Evolutionary conservation across 1,140 invertebrate species (phyloP).

Genomic region (Aphelenchoides besseyi): DNA sequence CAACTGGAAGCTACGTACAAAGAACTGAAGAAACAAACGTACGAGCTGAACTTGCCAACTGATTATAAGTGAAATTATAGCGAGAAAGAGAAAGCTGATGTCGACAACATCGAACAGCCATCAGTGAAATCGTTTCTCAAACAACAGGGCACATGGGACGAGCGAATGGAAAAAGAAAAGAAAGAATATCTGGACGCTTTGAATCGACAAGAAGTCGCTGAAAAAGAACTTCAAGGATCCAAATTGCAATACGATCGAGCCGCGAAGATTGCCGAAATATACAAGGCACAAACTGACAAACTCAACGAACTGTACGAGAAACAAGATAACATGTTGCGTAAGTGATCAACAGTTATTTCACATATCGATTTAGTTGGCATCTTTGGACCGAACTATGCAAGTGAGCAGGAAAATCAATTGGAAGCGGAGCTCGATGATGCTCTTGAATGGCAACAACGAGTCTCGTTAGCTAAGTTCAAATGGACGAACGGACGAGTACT

Average conservation of each 20-base stretch:
- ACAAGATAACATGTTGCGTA: slow-evolving; percentile 66
- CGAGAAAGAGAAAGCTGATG: slow-evolving; percentile 64
- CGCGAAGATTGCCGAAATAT: slow-evolving; percentile 56
- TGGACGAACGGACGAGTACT: slow-evolving; percentile 67
- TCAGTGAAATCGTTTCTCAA: slow-evolving; percentile 63
- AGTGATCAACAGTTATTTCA: background rate
- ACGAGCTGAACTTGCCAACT: background rate
- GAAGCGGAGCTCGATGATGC: slow-evolving; percentile 68
- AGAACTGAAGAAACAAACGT: slow-evolving; percentile 61
- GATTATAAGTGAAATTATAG: slow-evolving; percentile 44
- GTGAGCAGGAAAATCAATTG: slow-evolving; percentile 66
- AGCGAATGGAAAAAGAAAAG: slow-evolving; percentile 64
- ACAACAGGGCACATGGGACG: slow-evolving; percentile 62
- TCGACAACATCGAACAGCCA: slow-evolving; percentile 63
- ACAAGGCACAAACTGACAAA: slow-evolving; percentile 64
- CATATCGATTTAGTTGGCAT: slow-evolving; percentile 60
- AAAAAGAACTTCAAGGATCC: slow-evolving; percentile 60
- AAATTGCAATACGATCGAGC: slow-evolving; percentile 57
- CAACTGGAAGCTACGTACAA: slow-evolving; percentile 61
- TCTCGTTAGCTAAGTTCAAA: slow-evolving; percentile 67
- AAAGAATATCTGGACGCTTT: slow-evolving; percentile 66
- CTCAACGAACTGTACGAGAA: slow-evolving; percentile 67
- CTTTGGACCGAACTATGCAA: slow-evolving; percentile 68
- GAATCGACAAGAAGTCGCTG: slow-evolving; percentile 64
- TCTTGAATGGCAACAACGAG: slow-evolving; percentile 66